Evolutionary conservation across 2,888 invertebrate genomes (phyloP).

Genomic region (Andrena bucephala): DNA sequence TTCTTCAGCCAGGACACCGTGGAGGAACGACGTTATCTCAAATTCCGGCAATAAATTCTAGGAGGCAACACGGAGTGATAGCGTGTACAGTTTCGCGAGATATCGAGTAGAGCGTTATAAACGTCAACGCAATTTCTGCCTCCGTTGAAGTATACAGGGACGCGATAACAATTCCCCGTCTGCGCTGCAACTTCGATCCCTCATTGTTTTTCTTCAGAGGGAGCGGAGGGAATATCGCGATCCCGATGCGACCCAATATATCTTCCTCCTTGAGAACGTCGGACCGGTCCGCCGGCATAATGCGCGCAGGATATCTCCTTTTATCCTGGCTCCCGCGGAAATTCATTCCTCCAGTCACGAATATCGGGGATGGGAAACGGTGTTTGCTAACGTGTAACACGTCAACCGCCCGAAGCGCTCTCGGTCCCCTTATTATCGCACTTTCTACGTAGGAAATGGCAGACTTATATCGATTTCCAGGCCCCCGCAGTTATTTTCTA

Average conservation of each 20-base stretch:
- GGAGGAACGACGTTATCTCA: conserved; percentile 23
- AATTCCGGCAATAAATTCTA: conserved; percentile 32
- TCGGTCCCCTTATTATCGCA: conserved; percentile 7
- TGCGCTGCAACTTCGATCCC: conserved; percentile 28
- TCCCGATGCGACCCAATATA: conserved; percentile 4
- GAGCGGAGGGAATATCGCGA: conserved; percentile 9
- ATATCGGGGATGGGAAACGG: neutral
- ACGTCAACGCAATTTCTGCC: conserved; percentile 52
- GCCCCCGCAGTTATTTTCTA: neutral
- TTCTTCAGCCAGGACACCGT: neutral
- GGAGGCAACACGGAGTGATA: neutral
- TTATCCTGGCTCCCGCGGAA: conserved; percentile 15
- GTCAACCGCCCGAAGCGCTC: conserved; percentile 9
- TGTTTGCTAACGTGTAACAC: conserved; percentile 34
- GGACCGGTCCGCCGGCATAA: conserved; percentile 14
- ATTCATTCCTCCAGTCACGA: conserved; percentile 24
- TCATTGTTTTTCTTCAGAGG: conserved; percentile 31
- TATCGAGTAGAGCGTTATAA: conserved; percentile 4
- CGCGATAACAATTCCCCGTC: conserved; percentile 42
- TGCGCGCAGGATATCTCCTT: neutral
- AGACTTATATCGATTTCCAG: conserved; percentile 18
- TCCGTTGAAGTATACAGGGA: conserved; percentile 15
- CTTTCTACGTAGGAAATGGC: neutral
- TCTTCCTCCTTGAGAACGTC: neutral
- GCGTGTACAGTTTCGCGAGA: neutral